A percentile compares a stretch with the other conserved stretches of the same genome.
phyloP scores from a whole-genome alignment of 2,113 vertebrate genomes.

The Myotis brandtii region DNA sequence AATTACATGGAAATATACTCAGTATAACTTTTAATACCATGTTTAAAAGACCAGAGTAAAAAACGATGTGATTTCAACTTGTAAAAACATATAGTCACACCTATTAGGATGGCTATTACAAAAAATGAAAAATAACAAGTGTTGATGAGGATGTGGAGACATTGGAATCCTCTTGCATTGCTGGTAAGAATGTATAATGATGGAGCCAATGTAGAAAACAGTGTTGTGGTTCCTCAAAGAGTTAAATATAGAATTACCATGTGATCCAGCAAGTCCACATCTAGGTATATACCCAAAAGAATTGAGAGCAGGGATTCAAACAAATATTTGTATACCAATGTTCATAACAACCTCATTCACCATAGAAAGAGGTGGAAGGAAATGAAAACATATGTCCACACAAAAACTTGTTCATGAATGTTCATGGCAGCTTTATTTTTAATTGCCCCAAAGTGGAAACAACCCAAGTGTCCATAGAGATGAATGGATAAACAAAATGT shows the following conservation, averaged over 20 bases:
- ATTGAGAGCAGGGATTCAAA: conserved; percentile 1
- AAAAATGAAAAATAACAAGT: conserved; percentile 30
- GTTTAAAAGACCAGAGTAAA: conserved; percentile 46
- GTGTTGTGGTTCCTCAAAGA: not conserved
- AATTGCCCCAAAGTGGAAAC: conserved; percentile 8
- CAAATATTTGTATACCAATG: conserved; percentile 6
- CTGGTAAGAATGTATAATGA: conserved; percentile 21
- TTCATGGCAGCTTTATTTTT: conserved; percentile 20
- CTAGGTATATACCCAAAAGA: not conserved
- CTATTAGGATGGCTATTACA: conserved; percentile 28
- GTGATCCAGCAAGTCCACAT: not conserved
- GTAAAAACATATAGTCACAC: conserved; percentile 2
- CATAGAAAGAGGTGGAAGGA: conserved; percentile 17
- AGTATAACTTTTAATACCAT: conserved; percentile 33
- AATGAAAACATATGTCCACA: conserved; percentile 13
- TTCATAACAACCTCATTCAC: not conserved
- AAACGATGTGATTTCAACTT: conserved; percentile 4
- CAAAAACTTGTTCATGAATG: conserved; percentile 14
- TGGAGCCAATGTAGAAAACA: not conserved
- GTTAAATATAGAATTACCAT: conserved; percentile 16
- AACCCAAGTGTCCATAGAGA: conserved; percentile 28
- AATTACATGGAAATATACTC: conserved; percentile 43
- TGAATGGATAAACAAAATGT: conserved; percentile 39
- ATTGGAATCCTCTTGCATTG: not conserved
- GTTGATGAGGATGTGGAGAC: conserved; percentile 16